Conservation (phyloP, 1,140 invertebrate genomes). For the Drosophila nigromelanica region DNA sequence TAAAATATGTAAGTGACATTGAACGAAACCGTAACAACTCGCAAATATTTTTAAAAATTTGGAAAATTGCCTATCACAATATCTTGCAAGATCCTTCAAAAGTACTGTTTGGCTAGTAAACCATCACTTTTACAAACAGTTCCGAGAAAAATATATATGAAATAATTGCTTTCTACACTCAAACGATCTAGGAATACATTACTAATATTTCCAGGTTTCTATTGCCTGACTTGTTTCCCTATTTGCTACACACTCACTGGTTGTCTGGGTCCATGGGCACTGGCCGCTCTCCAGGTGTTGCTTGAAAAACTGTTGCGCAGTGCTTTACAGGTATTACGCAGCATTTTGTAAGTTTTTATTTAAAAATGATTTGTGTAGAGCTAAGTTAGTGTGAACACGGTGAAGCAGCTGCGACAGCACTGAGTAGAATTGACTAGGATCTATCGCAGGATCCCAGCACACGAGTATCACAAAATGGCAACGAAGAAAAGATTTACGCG, state of each 20-base stretch:
- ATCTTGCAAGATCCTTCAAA: too few species aligned
- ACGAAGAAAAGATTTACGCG: neutral
- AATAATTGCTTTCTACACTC: too few species aligned
- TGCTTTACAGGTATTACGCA: conserved; percentile 63
- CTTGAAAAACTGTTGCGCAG: conserved; percentile 52
- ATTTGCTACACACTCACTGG: conserved; percentile 54
- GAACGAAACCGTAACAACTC: too few species aligned
- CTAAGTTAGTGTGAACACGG: neutral
- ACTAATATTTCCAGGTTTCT: too few species aligned
- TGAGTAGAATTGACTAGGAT: conserved; percentile 6
- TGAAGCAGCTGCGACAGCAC: conserved; percentile 1
- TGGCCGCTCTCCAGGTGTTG: conserved; percentile 61
- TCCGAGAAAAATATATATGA: too few species aligned
- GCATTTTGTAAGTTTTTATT: conserved; percentile 45
- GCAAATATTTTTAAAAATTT: too few species aligned
- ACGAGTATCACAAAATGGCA: conserved; percentile 28
- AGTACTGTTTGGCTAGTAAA: too few species aligned
- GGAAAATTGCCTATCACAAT: too few species aligned
- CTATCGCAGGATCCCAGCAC: conserved; percentile 19
- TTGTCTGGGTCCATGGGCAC: conserved; percentile 64
- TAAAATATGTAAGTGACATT: too few species aligned
- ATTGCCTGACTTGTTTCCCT: too few species aligned
- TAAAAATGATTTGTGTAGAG: neutral
- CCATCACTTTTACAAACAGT: too few species aligned
- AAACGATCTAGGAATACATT: too few species aligned